Evolutionary conservation across 2,797 vertebrate genomes (phyloP).

Genomic region (Myotis vivesi): DNA sequence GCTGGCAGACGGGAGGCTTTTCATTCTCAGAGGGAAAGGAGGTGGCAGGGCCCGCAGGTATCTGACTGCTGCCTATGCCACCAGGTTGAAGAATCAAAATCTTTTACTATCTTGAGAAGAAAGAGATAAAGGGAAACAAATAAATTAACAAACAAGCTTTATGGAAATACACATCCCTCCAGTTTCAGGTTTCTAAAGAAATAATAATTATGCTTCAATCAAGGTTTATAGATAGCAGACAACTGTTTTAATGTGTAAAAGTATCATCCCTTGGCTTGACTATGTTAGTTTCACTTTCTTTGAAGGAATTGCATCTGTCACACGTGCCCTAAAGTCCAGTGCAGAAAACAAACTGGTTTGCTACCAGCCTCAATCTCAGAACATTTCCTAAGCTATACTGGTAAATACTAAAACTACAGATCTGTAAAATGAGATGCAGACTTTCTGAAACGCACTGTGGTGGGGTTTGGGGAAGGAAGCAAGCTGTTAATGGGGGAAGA

Average conservation of each 20-base stretch:
- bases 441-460: slow-evolving; percentile 74
- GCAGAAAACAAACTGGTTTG: slow-evolving; percentile 85
- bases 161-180: slow-evolving; percentile 76
- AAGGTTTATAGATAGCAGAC: slow-evolving; percentile 84
- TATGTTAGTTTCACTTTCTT: slow-evolving; percentile 88
- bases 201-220: slow-evolving; percentile 72
- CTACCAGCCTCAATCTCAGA: slow-evolving; percentile 84
- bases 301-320: slow-evolving; percentile 85
- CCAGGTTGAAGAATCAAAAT: slow-evolving; percentile 49
- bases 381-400: slow-evolving; percentile 84
- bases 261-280: slow-evolving; percentile 83
- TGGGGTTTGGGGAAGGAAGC: neutral
- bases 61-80: neutral
- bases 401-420: slow-evolving; percentile 85
- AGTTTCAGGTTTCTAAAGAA: slow-evolving; percentile 77
- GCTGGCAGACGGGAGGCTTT: neutral
- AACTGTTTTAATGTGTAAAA: slow-evolving; percentile 84
- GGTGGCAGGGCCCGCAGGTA: neutral
- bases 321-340: slow-evolving; percentile 85
- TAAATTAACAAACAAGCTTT: slow-evolving; percentile 63
- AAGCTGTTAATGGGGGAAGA: slow-evolving; percentile 19
- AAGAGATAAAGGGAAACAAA: slow-evolving; percentile 61
- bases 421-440: slow-evolving; percentile 84
- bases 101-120: slow-evolving; percentile 62
- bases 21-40: neutral